Evolutionary conservation across 2,888 invertebrate species (phyloP).

Genomic region (Toxonevra muliebris): DNA sequence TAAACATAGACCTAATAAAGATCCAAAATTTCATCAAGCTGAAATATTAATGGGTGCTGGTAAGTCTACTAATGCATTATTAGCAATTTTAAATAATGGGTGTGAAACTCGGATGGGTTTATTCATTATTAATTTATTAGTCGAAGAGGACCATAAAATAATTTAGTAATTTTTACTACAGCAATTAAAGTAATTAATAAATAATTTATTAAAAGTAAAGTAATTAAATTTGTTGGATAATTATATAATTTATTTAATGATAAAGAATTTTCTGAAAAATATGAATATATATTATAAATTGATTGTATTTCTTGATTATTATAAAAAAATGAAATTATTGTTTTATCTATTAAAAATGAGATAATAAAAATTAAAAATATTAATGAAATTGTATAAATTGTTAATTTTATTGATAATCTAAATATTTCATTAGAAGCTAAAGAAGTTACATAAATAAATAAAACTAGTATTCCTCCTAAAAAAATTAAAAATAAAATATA

Average conservation of each 20-base stretch:
- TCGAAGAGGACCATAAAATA: constrained; percentile 69
- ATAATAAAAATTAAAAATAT: constrained; percentile 47
- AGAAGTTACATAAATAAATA: constrained; percentile 74
- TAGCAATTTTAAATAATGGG: constrained; percentile 53
- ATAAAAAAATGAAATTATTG: constrained; percentile 57
- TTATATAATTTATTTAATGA: no score
- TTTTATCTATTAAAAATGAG: constrained; percentile 47
- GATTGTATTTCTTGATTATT: constrained; percentile 63
- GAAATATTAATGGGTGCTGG: constrained; percentile 2
- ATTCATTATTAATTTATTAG: constrained; percentile 66
- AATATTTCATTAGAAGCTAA: constrained; percentile 72
- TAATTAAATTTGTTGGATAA: no score
- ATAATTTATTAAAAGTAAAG: no score
- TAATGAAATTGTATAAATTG: constrained; percentile 39
- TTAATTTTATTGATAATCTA: constrained; percentile 58
- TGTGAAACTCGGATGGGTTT: constrained; percentile 64
- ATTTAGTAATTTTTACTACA: constrained; percentile 67
- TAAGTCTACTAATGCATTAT: not conserved
- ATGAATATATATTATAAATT: constrained; percentile 48
- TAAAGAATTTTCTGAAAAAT: constrained; percentile 49
- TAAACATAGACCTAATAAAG: not conserved
- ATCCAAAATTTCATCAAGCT: constrained; percentile 5
- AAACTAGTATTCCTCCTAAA: constrained; percentile 72
- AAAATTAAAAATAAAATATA: constrained; percentile 72
- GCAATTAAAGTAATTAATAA: no score